Conservation (phyloP, 2,113 vertebrate genomes). For the Pycnonotus jocosus region DNA sequence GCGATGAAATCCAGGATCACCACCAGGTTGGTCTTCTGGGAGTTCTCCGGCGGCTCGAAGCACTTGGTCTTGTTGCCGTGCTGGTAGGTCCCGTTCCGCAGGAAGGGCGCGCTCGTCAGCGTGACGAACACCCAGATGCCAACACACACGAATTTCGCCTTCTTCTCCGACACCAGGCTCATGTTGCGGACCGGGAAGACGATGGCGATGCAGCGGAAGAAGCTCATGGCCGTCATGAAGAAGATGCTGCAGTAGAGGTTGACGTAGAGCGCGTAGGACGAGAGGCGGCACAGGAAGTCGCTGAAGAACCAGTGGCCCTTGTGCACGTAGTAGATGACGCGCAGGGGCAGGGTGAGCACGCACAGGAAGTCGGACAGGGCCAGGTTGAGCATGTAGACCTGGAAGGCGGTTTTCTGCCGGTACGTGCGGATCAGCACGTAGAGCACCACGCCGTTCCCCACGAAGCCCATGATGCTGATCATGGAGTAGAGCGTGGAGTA, state of each 20-base stretch:
- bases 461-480: conserved; percentile 83
- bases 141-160: conserved; percentile 75
- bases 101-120: conserved; percentile 80
- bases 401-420: conserved; percentile 81
- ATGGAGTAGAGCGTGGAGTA: conserved; percentile 89
- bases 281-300: conserved; percentile 86
- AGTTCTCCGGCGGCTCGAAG: conserved; percentile 80
- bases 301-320: conserved; percentile 85
- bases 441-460: conserved; percentile 86
- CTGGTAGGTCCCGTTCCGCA: conserved; percentile 67
- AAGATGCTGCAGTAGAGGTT: conserved; percentile 97
- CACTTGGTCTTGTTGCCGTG: conserved; percentile 88
- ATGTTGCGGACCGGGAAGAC: conserved; percentile 90
- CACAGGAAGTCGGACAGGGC: conserved; percentile 89
- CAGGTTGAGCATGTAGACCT: conserved; percentile 93
- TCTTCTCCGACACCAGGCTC: conserved; percentile 75
- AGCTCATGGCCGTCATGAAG: conserved; percentile 95
- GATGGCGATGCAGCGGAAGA: conserved; percentile 92
- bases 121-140: conserved; percentile 89
- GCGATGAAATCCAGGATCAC: conserved; percentile 82
- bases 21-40: conserved; percentile 43
- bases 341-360: conserved; percentile 87
- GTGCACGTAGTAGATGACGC: conserved; percentile 86
- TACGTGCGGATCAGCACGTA: conserved; percentile 80
- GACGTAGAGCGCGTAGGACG: conserved; percentile 88